These are phyloP conservation scores for Deroptyus accipitrinus DNA, from an alignment of 2,113 vertebrate genomes.

Conservation along the genomic window DNA sequence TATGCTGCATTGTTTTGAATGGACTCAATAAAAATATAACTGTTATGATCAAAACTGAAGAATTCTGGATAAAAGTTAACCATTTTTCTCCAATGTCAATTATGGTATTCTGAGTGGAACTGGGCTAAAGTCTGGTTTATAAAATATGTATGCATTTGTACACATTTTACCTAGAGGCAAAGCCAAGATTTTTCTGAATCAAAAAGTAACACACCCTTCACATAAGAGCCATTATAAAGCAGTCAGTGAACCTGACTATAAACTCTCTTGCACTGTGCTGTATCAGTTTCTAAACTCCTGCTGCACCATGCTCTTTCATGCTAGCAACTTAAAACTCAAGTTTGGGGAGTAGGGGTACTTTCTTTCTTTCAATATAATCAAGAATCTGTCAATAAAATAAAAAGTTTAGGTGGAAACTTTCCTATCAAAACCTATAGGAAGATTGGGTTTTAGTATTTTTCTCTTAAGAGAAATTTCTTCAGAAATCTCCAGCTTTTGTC, in stretches of 20 bases:
- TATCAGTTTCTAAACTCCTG: neutral
- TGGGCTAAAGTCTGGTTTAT: neutral
- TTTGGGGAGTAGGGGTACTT: neutral
- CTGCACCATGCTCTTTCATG: neutral
- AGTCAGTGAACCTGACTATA: neutral
- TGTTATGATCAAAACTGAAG: neutral
- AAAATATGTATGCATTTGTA: neutral
- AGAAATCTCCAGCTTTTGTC: neutral
- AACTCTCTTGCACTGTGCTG: neutral
- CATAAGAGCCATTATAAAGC: neutral
- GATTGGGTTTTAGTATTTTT: rapidly evolving
- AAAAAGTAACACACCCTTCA: neutral
- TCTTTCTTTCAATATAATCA: neutral
- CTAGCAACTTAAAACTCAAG: neutral
- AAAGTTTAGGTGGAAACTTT: neutral
- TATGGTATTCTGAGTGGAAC: neutral
- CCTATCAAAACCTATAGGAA: neutral
- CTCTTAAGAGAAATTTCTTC: neutral
- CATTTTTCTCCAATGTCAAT: neutral
- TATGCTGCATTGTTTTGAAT: neutral
- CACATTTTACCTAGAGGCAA: rapidly evolving
- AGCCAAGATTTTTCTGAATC: neutral
- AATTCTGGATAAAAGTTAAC: neutral
- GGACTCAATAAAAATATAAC: neutral
- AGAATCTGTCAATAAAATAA: no score